Evolutionary conservation across 2,797 vertebrate genomes (phyloP), one percentile per base, ranked within the genome.

Genomic region (Clarias platycephalus): DNA sequence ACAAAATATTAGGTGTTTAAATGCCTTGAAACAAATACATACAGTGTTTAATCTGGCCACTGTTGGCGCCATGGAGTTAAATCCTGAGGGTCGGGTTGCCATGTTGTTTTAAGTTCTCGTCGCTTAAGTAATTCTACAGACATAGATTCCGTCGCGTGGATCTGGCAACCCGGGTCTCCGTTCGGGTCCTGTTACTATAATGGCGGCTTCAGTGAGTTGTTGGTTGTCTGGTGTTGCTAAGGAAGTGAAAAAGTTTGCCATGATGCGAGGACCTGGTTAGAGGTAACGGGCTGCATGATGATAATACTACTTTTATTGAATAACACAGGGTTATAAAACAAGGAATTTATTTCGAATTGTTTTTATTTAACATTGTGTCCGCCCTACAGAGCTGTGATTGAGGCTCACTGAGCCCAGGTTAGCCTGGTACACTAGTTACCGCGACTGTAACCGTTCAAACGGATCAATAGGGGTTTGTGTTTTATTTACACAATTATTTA

Each of bases 211-310:
- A 31, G n/a, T 22, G 77, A 55, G 53, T 80, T 68, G 28, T 72
- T 55, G 76, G 63, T 82, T 74, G 71, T 4, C 26, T 55, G 80
- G 31, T n/a, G 82, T 72, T 82, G 74, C 85, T 87, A 88, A 87
- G 88, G 84, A 86, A 88, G 86, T 84, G 15, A 44, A 81, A 80
- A 84, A 72, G 84, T 87, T 88, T 86, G 53, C 58, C 16, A 8
- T 55, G 53, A 79, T 72, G 66, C 70, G 5, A 34, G 34, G 26
- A 80, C 44, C 68, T 80, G 77, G 5, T 40, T 74, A 16, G 31
- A 84, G 83, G 84, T 81, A 85, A 81, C 1, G 24, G 22, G 60
- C 5, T 28, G 67, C 31, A 1, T 12, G 81, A 26, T 68, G 26
- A 78, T 58, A n/a, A 58, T 28, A 22, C n/a, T 28, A n/a, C 0